A percentile compares a stretch with the other conserved stretches of the same genome.
These are phyloP conservation scores for Atractosteus spatula DNA, from an alignment of 2,113 vertebrate genomes.

Conservation along the genomic window DNA sequence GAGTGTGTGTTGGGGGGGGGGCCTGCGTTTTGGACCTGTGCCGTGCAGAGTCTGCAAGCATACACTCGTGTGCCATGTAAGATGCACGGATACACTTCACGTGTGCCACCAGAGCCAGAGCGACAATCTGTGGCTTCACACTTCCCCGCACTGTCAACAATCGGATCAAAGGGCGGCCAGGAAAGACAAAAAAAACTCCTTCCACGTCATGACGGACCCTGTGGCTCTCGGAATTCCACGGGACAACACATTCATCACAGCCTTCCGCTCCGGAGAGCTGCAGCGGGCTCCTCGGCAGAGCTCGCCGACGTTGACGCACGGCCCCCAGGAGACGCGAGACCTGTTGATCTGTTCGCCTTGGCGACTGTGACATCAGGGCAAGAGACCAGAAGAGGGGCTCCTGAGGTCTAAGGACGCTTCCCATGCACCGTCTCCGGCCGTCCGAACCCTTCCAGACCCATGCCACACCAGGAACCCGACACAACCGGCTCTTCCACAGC, in stretches of 20 bases:
- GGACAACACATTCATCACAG: background rate
- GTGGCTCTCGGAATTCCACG: background rate
- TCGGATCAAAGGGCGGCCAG: background rate
- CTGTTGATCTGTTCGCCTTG: background rate
- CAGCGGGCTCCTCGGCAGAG: too few species aligned
- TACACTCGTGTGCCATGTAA: background rate
- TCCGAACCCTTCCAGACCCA: too few species aligned
- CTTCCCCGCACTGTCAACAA: background rate
- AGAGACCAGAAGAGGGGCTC: too few species aligned
- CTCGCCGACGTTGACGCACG: background rate
- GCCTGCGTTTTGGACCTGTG: too few species aligned
- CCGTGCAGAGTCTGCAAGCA: background rate
- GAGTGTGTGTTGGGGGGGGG: too few species aligned
- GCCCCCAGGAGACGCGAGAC: background rate
- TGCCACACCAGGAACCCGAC: too few species aligned
- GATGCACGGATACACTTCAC: background rate
- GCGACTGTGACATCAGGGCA: background rate
- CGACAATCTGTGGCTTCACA: background rate
- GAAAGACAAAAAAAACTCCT: background rate
- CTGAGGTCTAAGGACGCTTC: too few species aligned
- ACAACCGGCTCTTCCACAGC: too few species aligned
- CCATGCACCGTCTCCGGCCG: too few species aligned
- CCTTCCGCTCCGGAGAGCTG: background rate
- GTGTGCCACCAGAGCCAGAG: background rate
- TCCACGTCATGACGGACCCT: background rate